A percentile compares a stretch with the other conserved stretches of the same genome.
These are phyloP conservation scores for Poeciliopsis retropinna DNA, from an alignment of 2,113 vertebrate species.

Conservation along the genomic window DNA sequence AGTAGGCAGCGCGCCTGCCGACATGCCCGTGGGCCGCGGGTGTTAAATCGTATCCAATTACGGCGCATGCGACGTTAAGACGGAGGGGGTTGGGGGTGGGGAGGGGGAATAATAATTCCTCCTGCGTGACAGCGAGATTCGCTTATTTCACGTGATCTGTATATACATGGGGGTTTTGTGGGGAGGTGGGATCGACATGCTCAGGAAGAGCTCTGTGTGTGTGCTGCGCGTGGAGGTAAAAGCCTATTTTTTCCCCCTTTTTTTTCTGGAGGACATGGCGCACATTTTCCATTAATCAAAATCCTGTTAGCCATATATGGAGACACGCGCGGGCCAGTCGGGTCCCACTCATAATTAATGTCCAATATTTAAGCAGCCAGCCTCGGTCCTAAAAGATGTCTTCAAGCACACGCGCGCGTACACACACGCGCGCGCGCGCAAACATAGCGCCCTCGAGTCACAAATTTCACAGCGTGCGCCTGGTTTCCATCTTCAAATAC, in stretches of 20 bases:
- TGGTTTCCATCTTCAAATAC: not conserved
- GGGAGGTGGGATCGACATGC: slow-evolving; percentile 35
- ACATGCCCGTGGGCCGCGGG: slow-evolving; percentile 77
- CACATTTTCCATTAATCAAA: slow-evolving; percentile 73
- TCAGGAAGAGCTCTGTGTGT: slow-evolving; percentile 22
- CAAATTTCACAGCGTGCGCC: not conserved
- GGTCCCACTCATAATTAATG: slow-evolving; percentile 69
- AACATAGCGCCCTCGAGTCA: not conserved
- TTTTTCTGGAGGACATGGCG: slow-evolving; percentile 47
- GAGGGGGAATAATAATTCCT: slow-evolving; percentile 75
- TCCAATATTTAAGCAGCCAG: slow-evolving; percentile 62
- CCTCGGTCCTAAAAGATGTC: slow-evolving; percentile 18
- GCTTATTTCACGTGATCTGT: slow-evolving; percentile 69
- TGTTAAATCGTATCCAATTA: slow-evolving; percentile 85
- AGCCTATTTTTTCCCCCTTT: not conserved
- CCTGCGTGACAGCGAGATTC: slow-evolving; percentile 75
- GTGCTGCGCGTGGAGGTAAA: slow-evolving; percentile 2
- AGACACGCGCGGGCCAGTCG: slow-evolving; percentile 52
- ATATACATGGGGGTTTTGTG: slow-evolving; percentile 9
- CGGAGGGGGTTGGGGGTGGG: slow-evolving; percentile 19
- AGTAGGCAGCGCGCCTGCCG: slow-evolving; percentile 72
- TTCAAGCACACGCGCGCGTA: not conserved
- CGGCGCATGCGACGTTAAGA: slow-evolving; percentile 70
- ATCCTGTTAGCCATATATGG: slow-evolving; percentile 71
- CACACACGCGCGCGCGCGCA: not conserved